These are phyloP conservation scores for Mobula hypostoma DNA, from an alignment of 2,113 vertebrate genomes.

Conservation along the genomic window DNA sequence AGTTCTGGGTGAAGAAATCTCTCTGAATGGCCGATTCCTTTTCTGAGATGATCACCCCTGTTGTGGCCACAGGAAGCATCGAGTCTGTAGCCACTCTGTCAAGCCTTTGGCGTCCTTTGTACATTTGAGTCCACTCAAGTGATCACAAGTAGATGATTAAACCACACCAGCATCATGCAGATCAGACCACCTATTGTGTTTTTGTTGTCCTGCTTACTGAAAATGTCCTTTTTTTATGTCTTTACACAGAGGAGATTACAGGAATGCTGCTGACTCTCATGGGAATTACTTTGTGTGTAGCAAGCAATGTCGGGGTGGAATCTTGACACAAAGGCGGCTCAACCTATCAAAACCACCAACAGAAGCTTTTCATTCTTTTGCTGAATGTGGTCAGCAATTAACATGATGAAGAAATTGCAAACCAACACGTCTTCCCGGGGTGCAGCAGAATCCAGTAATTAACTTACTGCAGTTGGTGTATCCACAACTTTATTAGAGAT, in stretches of 20 bases:
- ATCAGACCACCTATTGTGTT: neutral
- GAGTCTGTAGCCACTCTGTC: too few species aligned
- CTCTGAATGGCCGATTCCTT: too few species aligned
- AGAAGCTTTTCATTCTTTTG: neutral
- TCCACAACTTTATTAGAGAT: neutral
- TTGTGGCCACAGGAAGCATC: too few species aligned
- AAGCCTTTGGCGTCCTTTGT: too few species aligned
- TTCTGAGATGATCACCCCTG: too few species aligned
- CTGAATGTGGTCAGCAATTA: neutral
- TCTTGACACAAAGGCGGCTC: neutral
- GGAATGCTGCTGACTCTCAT: constrained; percentile 74
- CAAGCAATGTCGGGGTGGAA: constrained; percentile 56
- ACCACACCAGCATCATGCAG: neutral
- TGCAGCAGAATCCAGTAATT: neutral
- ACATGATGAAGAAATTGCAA: neutral
- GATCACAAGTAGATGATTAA: neutral
- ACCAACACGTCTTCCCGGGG: neutral
- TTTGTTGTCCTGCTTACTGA: neutral
- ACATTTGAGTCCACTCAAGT: neutral
- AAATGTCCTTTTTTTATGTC: neutral
- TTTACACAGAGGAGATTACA: constrained; percentile 59
- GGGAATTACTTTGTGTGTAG: constrained; percentile 71
- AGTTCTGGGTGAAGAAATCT: too few species aligned
- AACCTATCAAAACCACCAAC: neutral
- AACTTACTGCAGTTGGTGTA: neutral